Conservation (phyloP, 2,113 vertebrate genomes). For the Parus major region DNA sequence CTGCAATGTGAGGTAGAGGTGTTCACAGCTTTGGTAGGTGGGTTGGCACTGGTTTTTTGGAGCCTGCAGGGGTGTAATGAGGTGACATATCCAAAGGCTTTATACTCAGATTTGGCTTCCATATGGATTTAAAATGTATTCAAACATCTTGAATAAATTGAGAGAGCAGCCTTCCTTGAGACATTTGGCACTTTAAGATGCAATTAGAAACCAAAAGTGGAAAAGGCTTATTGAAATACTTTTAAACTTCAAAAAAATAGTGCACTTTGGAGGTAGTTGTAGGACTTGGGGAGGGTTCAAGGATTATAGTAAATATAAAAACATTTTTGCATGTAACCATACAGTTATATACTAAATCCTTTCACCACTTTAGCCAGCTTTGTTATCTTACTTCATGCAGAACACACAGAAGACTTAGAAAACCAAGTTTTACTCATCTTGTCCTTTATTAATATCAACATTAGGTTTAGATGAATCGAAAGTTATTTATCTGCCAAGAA, state of each 20-base stretch:
- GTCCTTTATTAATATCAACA: neutral
- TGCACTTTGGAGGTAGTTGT: neutral
- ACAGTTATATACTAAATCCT: neutral
- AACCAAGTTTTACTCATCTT: neutral
- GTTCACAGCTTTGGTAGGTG: neutral
- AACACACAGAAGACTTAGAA: neutral
- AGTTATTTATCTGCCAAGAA: neutral
- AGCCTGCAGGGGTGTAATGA: neutral
- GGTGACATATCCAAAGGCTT: conserved; percentile 10
- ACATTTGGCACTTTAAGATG: neutral
- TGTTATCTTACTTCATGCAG: neutral
- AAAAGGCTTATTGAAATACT: neutral
- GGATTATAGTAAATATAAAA: neutral
- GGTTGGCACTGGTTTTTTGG: neutral
- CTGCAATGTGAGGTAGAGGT: neutral
- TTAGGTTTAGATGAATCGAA: neutral
- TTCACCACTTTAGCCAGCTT: neutral
- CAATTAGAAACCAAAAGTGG: neutral
- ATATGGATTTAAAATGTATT: neutral
- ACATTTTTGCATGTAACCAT: neutral
- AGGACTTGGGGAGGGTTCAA: neutral
- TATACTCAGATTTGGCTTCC: neutral
- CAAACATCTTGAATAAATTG: conserved; percentile 28
- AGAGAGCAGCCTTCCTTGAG: neutral
- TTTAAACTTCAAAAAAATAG: neutral